These are phyloP conservation scores for Eufriesea mexicana DNA, from an alignment of 1,140 invertebrate species.

Conservation along the genomic window DNA sequence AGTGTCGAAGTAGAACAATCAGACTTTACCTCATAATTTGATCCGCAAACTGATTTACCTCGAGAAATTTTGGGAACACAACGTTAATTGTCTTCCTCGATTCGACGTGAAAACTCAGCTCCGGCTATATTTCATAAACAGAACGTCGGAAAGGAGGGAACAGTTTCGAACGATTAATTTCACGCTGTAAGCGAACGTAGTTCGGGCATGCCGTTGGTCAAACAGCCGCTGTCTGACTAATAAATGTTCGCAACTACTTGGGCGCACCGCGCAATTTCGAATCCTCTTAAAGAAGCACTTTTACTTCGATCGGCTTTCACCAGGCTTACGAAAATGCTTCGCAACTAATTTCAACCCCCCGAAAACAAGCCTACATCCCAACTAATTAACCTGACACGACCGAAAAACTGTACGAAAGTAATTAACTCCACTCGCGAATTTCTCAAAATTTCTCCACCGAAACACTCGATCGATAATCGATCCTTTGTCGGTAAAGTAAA, in stretches of 20 bases:
- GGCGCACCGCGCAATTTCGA: conserved; percentile 1
- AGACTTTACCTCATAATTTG: no score
- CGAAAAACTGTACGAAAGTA: no score
- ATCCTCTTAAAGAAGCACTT: conserved; percentile 15
- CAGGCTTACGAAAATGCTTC: background rate
- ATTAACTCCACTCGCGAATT: no score
- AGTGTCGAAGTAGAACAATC: no score
- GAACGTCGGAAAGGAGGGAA: background rate
- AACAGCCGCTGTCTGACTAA: conserved; percentile 1
- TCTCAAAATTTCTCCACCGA: no score
- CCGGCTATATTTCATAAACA: background rate
- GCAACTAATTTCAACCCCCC: background rate
- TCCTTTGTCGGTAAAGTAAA: no score
- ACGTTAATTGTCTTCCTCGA: background rate
- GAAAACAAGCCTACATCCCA: background rate
- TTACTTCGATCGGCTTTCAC: background rate
- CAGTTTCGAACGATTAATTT: background rate
- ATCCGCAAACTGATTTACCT: no score
- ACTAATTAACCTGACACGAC: background rate
- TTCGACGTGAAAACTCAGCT: background rate
- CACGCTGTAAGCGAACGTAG: background rate
- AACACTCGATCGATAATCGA: no score
- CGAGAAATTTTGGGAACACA: no score
- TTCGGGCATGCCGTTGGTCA: background rate
- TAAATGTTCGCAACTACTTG: conserved; percentile 14